Base-by-base conservation (phyloP, 2,888 invertebrate species). In the Andricus curvator region DNA sequence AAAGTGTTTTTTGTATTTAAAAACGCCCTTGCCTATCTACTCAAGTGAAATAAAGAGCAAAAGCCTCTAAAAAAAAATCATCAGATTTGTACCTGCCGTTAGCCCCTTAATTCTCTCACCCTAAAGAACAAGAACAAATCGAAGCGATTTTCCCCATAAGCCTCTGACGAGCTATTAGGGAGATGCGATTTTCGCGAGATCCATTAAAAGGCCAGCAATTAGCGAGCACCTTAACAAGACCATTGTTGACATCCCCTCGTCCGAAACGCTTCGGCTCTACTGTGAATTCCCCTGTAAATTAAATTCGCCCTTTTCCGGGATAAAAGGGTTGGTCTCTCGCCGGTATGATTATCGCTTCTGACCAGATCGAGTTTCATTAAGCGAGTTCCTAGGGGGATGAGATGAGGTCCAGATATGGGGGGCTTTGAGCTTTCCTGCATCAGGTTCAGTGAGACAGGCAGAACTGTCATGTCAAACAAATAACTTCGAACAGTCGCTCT, bases 191-290 rank as follows among this genome's bases (percentile, higher is more conserved):
- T 89, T 90, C 88, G 84, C 87, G 85, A 87, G 87, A 88, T 89
- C 88, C 89, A 89, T 90, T 89, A 89, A 89, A 84, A 88, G 87
- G 86, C 83, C 78, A 82, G 88, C 89, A 90, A 90, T 90, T 90
- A 90, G 89, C 86, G 87, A 87, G 86, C 83, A 84, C 85, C 87
- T 88, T 90, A 90, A 90, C 90, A 87, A 88, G 89, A 83, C 88
- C 86, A 90, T 89, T 90, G 89, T 90, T 87, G 85, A 84, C 85
- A 82, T 77, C 76, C 80, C 68, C 68, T 77, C n/a, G 77, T 37
- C 67, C 41, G 37, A 62, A 74, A 22, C 41, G 64, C 77, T 37
- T 68, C 67, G 17, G 4, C 41, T 78, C 44, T 62, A 25, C 74
- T 60, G 51, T 82, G 84, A 88, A 87, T 87, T 88, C 85, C 85